Evolutionary conservation across 2,113 vertebrate genomes (phyloP).

Genomic region (Gymnogyps californianus): DNA sequence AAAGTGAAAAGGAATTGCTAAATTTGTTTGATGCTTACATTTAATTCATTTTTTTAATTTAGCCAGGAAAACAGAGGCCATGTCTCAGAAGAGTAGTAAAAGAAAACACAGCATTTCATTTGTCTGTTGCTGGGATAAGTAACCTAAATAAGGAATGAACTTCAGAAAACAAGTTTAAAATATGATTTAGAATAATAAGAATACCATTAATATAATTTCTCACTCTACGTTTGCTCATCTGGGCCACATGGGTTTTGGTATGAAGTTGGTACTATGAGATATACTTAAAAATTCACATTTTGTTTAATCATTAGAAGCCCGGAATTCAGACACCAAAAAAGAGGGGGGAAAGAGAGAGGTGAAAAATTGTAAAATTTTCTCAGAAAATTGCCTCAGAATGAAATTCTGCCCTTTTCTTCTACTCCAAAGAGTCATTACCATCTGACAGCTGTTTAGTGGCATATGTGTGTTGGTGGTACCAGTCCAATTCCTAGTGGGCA

Average conservation of each 20-base stretch:
- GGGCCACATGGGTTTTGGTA: background rate
- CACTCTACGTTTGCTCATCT: background rate
- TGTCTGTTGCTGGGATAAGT: background rate
- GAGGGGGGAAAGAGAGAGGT: background rate
- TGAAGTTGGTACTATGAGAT: background rate
- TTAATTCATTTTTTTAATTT: background rate
- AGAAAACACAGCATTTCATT: background rate
- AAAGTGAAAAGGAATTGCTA: background rate
- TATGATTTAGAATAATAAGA: background rate
- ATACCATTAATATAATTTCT: background rate
- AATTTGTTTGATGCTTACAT: background rate
- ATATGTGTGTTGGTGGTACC: slow-evolving; percentile 71
- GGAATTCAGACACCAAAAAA: background rate
- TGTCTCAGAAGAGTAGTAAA: background rate
- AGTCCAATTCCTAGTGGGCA: slow-evolving; percentile 72
- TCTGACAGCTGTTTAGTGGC: slow-evolving; percentile 71
- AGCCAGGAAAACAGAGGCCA: background rate
- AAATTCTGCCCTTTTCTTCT: slow-evolving; percentile 62
- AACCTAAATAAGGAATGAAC: background rate
- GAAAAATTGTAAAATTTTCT: slow-evolving; percentile 33
- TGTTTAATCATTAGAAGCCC: background rate
- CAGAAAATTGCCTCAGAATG: slow-evolving; percentile 52
- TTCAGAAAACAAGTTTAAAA: background rate
- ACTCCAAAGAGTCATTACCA: slow-evolving; percentile 66
- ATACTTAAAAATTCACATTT: background rate